Evolutionary conservation across 2,113 vertebrate species (phyloP).

Genomic region (Tyrannus savana): DNA sequence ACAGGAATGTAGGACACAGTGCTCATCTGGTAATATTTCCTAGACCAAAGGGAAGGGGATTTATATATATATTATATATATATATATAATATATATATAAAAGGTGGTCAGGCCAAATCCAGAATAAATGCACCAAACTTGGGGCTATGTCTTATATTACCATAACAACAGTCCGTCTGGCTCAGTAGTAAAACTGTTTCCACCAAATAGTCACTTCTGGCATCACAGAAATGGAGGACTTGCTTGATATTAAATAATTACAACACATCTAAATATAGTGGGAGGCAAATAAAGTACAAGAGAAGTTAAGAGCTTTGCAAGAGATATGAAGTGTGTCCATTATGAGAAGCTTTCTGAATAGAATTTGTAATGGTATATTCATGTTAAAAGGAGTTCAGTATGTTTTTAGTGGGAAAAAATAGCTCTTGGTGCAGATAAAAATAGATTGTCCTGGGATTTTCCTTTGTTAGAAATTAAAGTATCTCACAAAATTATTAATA

Average conservation of each 20-base stretch:
- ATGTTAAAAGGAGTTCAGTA: conserved; percentile 36
- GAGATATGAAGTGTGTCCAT: not conserved
- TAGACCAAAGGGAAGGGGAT: not conserved
- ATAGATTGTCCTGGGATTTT: not conserved
- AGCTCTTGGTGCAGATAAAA: conserved; percentile 12
- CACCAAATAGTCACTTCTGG: not conserved
- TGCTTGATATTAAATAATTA: not conserved
- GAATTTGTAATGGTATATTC: conserved; percentile 29
- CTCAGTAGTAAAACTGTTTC: not conserved
- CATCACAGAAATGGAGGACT: not conserved
- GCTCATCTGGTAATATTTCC: not conserved
- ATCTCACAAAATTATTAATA: conserved; percentile 37
- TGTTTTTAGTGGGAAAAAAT: conserved; percentile 43
- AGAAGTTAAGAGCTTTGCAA: not conserved
- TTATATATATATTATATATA: not conserved
- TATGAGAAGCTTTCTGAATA: not conserved
- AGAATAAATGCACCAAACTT: not conserved
- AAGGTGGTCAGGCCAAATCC: not conserved
- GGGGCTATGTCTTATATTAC: not conserved
- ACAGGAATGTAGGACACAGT: not conserved
- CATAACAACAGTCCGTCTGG: not conserved
- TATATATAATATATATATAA: not conserved
- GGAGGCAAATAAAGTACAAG: not conserved
- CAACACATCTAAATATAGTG: conserved; percentile 17
- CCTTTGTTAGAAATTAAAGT: conserved; percentile 31